Percentiles rank a stretch among this genome's conserved stretches.
These are phyloP conservation scores for Pachliopta kotzebuea DNA, from an alignment of 2,888 invertebrate species.

Conservation along the genomic window DNA sequence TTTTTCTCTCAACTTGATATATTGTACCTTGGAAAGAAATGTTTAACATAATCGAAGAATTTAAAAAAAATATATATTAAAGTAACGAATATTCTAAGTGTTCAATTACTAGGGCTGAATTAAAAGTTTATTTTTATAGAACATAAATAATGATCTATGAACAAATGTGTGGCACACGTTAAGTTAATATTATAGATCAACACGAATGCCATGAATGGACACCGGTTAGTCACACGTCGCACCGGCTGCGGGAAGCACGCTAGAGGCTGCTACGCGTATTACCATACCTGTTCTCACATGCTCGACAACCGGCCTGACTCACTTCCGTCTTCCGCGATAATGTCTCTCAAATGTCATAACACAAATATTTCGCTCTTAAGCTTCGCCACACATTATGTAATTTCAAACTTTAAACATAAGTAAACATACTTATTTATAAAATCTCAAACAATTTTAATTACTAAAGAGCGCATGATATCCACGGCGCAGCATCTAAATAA, in stretches of 20 bases:
- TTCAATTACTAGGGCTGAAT: constrained; percentile 4
- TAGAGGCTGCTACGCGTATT: constrained; percentile 36
- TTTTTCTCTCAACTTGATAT: too few species aligned
- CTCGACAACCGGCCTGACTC: constrained; percentile 46
- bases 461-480: too few species aligned
- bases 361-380: constrained; percentile 10
- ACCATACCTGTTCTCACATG: constrained; percentile 39
- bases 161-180: constrained; percentile 10
- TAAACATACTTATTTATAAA: neutral
- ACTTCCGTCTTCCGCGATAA: constrained; percentile 64
- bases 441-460: neutral
- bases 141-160: constrained; percentile 5
- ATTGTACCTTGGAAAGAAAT: neutral
- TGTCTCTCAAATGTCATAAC: constrained; percentile 31
- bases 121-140: neutral
- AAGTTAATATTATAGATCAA: constrained; percentile 7
- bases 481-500: too few species aligned
- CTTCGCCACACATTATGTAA: constrained; percentile 13
- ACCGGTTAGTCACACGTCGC: constrained; percentile 38
- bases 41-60: too few species aligned
- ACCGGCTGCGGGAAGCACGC: constrained; percentile 46
- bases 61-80: neutral
- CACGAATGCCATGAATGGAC: constrained; percentile 37
- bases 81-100: too few species aligned
- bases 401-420: neutral